Conservation (phyloP, 2,113 vertebrate genomes). For the Platanista minor region DNA sequence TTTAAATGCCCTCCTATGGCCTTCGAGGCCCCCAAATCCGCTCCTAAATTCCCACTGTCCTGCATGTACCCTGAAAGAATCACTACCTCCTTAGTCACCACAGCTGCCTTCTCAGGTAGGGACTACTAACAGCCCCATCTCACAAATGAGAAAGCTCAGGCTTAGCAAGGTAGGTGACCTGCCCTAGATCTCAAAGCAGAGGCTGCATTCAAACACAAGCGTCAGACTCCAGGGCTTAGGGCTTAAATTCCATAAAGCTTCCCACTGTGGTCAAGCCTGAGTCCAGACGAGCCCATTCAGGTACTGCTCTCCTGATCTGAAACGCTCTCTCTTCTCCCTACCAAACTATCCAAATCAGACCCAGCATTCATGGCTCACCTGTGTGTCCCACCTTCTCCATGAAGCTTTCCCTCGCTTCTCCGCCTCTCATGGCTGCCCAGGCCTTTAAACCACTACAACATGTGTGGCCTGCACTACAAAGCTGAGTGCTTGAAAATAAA, state of each 20-base stretch:
- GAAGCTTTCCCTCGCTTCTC: not conserved
- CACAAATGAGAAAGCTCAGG: not conserved
- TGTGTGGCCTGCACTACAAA: accelerated
- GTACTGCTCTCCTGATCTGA: not conserved
- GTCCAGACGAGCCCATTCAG: accelerated
- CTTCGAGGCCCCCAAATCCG: not conserved
- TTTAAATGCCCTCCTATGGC: not conserved
- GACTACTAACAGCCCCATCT: not conserved
- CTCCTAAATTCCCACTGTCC: not conserved
- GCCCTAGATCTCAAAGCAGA: not conserved
- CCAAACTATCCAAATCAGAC: not conserved
- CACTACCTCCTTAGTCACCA: not conserved
- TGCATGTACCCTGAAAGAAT: accelerated
- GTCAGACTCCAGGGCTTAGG: not conserved
- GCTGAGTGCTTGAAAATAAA: not conserved
- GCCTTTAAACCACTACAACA: not conserved
- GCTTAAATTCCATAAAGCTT: too few species aligned
- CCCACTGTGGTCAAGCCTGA: not conserved
- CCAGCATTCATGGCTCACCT: not conserved
- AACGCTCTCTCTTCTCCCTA: not conserved
- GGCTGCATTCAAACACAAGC: not conserved
- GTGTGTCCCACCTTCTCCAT: not conserved
- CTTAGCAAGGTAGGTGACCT: not conserved
- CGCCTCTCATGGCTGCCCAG: not conserved
- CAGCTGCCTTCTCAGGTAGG: not conserved